Evolutionary conservation across 2,113 vertebrate species (phyloP).

Genomic region (Paracanthobrama guichenoti): DNA sequence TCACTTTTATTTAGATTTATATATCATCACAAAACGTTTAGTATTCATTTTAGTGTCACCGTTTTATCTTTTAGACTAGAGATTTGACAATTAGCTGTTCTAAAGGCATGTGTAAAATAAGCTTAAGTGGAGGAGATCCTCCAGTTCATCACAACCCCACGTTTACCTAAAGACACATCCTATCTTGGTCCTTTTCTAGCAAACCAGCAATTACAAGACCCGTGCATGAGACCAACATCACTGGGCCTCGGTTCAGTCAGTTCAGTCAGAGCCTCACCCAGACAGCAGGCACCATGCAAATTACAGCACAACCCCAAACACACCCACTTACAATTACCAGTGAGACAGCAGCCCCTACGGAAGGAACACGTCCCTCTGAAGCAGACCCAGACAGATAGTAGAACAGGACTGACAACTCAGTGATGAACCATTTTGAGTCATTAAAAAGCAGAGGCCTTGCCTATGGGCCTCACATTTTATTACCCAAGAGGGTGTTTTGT

Average conservation of each 20-base stretch:
- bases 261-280: conserved; percentile 54
- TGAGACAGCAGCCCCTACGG: conserved; percentile 57
- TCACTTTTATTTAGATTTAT: not conserved
- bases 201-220: conserved; percentile 54
- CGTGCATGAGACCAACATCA: conserved; percentile 49
- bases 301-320: conserved; percentile 60
- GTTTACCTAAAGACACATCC: conserved; percentile 44
- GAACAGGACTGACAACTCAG: conserved; percentile 52
- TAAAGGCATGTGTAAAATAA: not conserved
- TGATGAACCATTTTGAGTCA: conserved; percentile 37
- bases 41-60: not conserved
- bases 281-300: conserved; percentile 66
- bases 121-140: not conserved
- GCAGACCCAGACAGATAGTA: conserved; percentile 45
- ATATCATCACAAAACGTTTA: not conserved
- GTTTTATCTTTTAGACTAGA: not conserved
- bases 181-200: conserved; percentile 33
- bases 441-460: conserved; percentile 1
- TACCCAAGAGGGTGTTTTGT: conserved; percentile 19
- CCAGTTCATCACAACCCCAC: not conserved
- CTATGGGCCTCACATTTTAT: conserved; percentile 23
- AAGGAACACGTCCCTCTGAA: conserved; percentile 26
- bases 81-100: not conserved
- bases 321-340: conserved; percentile 62
- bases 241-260: conserved; percentile 42